Evolutionary conservation across 1,140 invertebrate species (phyloP), one percentile per base, ranked within the genome.

Genomic region (Calephelis virginiensis): DNA sequence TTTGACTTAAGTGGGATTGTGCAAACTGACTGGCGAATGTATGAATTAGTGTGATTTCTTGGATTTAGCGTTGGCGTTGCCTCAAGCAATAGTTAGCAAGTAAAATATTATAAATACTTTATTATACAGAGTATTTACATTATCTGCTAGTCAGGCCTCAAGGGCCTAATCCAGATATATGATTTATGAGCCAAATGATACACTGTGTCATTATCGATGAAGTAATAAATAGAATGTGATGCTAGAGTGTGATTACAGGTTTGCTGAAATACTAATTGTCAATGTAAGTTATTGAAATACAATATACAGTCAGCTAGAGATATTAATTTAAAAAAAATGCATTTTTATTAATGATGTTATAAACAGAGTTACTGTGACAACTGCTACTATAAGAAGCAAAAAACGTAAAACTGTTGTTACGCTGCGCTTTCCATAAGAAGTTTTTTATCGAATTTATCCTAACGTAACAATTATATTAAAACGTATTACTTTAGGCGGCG

Each of bases 111-210:
- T 62, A 47, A 47, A 47, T 45, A 63, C 17, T 14, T 10, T 45
- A 46, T 45, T 28, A 17, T 28, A 6, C 45, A 17, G 61, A 43
- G 6, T 63, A 46, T 48, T 63, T 63, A 46, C 61, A 46, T 63
- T 47, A 59, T 38, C 28, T 59, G 28, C 53, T 56, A 28, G 53
- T 56, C 53, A 56, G 53, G 53, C 53, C 53, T 56, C 53, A 17
- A 62, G 61, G 61, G 40, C 61, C 17, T 46, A 46, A 46, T 64
- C 61, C 50, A 45, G 56, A 40, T 14, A 61, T 69, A 69, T 72
- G 71, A 72, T 72, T 72, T 72, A 72, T 67, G 40, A 28, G 2
- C 46, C 13, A 49, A 72, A 67, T 67, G 68, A 72, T 72, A 68
- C 56, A 46, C 62, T 67, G 61, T 61, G 71, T 67, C 71, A 72